phyloP scores from a whole-genome alignment of 2,113 vertebrate genomes.

The Charadrius vociferus region DNA sequence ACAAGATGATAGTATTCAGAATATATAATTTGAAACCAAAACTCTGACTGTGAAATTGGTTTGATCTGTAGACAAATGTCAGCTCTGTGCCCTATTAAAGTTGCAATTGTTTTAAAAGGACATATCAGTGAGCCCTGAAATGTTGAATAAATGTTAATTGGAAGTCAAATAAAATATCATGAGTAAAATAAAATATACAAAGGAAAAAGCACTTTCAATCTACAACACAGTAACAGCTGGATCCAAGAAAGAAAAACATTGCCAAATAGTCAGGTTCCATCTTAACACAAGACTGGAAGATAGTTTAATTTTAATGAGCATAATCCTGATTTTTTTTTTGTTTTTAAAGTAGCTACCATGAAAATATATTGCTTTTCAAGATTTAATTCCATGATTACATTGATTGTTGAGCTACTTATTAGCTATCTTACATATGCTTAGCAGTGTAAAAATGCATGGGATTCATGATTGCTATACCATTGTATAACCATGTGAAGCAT shows the following conservation, averaged over 20 bases:
- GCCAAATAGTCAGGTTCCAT: not conserved
- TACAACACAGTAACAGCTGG: not conserved
- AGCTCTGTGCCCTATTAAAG: slow-evolving; percentile 22
- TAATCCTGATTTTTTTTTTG: slow-evolving; percentile 11
- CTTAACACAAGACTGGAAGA: slow-evolving; percentile 12
- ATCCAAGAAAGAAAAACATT: not conserved
- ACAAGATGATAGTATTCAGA: not conserved
- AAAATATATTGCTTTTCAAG: slow-evolving; percentile 58
- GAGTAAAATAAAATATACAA: slow-evolving; percentile 28
- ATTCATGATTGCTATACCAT: not conserved
- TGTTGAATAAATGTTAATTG: slow-evolving; percentile 63
- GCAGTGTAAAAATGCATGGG: not conserved
- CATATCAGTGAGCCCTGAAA: not conserved
- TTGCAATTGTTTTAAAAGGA: slow-evolving; percentile 49
- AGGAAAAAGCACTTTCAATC: not conserved
- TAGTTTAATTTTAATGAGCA: slow-evolving; percentile 24
- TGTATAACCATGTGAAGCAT: not conserved
- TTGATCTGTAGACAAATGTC: slow-evolving; percentile 46
- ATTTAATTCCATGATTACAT: slow-evolving; percentile 38
- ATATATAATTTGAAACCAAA: not conserved
- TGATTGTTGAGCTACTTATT: slow-evolving; percentile 29
- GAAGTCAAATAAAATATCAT: slow-evolving; percentile 41
- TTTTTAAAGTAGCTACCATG: slow-evolving; percentile 39
- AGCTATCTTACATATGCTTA: not conserved
- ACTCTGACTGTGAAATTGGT: slow-evolving; percentile 6